Evolutionary conservation across 2,888 invertebrate species (phyloP).

Genomic region (Atrina japonica): DNA sequence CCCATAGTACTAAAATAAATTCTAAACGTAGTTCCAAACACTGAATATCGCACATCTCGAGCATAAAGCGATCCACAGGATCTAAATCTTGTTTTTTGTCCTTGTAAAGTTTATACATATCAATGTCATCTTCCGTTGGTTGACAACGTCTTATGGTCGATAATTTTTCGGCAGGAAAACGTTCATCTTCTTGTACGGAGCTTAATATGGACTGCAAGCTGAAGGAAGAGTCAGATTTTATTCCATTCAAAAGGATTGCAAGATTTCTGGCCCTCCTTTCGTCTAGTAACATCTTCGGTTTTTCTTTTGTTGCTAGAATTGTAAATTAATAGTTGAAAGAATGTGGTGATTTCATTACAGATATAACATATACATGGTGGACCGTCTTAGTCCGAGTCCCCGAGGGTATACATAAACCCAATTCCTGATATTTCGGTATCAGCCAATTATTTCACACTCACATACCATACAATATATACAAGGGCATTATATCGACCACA

Average conservation of each 20-base stretch:
- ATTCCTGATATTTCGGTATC: too few relatives aligned
- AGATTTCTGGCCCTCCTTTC: slow-evolving; percentile 67
- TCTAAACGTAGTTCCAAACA: slow-evolving; percentile 64
- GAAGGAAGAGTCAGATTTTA: slow-evolving; percentile 56
- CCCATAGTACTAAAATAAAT: slow-evolving; percentile 64
- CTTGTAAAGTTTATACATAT: slow-evolving; percentile 66
- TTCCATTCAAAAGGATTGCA: slow-evolving; percentile 66
- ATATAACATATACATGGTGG: too few relatives aligned
- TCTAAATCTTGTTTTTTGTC: slow-evolving; percentile 57
- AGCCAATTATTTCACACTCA: too few relatives aligned
- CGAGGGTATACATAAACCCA: too few relatives aligned
- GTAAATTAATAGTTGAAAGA: too few relatives aligned
- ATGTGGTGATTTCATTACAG: too few relatives aligned
- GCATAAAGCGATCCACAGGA: slow-evolving; percentile 69
- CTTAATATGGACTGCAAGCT: slow-evolving; percentile 58
- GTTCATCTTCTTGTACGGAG: slow-evolving; percentile 59
- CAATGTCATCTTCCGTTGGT: slow-evolving; percentile 67
- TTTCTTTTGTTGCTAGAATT: too few relatives aligned
- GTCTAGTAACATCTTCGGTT: slow-evolving; percentile 58
- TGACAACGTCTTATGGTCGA: slow-evolving; percentile 69
- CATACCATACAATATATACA: too few relatives aligned
- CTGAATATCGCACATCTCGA: slow-evolving; percentile 67
- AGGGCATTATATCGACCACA: too few relatives aligned
- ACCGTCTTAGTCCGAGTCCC: too few relatives aligned
- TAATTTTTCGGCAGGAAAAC: slow-evolving; percentile 65